Base-by-base conservation (phyloP, 2,797 vertebrate genomes). In the Monodelphis domestica region DNA sequence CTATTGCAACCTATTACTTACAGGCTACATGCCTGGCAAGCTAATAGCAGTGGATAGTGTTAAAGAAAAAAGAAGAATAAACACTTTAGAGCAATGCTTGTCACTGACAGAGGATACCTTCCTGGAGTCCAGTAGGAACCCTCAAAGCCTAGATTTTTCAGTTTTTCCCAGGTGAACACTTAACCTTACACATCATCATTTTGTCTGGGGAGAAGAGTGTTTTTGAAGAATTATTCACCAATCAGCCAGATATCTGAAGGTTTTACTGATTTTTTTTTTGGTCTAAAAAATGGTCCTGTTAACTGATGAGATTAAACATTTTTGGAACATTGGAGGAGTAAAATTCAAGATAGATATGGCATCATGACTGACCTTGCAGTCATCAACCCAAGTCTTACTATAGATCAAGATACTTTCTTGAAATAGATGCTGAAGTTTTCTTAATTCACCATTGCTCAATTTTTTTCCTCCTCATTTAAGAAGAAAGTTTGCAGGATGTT, bases 1-100 rank as follows among this genome's bases (percentile, higher is more conserved):
- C 98, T 98, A 97, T 98, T 98, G 98, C 98, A 98, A 98, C 98
- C 98, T 98, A 98, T 99, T 98, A 99, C 98, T 99, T 98, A 98
- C 97, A 98, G 98, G 97, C 98, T 98, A 98, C 98, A 98, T 91
- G 97, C 97, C 96, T 98, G 97, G 98, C 98, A 98, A 98, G 98
- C 97, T 98, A 99, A 99, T 99, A 97, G 96, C 95, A 92, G 94
- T 93, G 91, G 91, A 96, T 95, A 97, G 95, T 94, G 95, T 97
- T 96, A 98, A 97, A 98, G 96, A 98, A 97, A 97, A 98, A 94
- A 98, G 95, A 95, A 96, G 96, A 91, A 98, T 95, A 97, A 98
- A 98, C 95, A 87, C 96, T 90, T 96, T 93, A 95, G 91, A 95
- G 95, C 0, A 2, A 95, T 91, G 63, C 91, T 97, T 97, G 95